Evolutionary conservation across 2,888 invertebrate species (phyloP).

Genomic region (Tetragonisca angustula): DNA sequence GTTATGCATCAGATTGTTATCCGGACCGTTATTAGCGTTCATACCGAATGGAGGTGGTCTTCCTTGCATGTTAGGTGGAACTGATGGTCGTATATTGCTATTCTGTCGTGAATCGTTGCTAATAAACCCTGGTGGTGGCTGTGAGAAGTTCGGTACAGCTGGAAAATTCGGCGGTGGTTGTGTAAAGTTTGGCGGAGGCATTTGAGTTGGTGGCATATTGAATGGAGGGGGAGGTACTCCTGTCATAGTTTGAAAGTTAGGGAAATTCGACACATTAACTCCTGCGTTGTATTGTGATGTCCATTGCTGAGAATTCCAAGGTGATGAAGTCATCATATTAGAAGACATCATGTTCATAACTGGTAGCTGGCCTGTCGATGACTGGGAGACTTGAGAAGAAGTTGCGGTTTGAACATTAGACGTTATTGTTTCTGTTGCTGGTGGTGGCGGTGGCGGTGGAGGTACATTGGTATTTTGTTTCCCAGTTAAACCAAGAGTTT

Average conservation of each 20-base stretch:
- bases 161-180: slow-evolving; percentile 73
- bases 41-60: slow-evolving; percentile 44
- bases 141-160: slow-evolving; percentile 71
- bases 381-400: slow-evolving; percentile 45
- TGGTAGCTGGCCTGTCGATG: slow-evolving; percentile 30
- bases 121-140: slow-evolving; percentile 70
- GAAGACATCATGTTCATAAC: slow-evolving; percentile 65
- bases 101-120: slow-evolving; percentile 50
- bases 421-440: slow-evolving; percentile 48
- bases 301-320: slow-evolving; percentile 81
- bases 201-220: slow-evolving; percentile 46
- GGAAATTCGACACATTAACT: slow-evolving; percentile 67
- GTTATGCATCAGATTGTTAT: slow-evolving; percentile 56
- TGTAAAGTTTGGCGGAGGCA: slow-evolving; percentile 71
- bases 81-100: slow-evolving; percentile 24
- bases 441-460: slow-evolving; percentile 55
- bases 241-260: slow-evolving; percentile 59
- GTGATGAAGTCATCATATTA: slow-evolving; percentile 74
- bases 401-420: slow-evolving; percentile 48
- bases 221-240: slow-evolving; percentile 63
- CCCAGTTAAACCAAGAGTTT: slow-evolving; percentile 80
- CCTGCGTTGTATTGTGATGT: slow-evolving; percentile 77
- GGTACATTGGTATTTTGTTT: slow-evolving; percentile 72
- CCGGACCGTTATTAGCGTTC: slow-evolving; percentile 39
- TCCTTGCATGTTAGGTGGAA: slow-evolving; percentile 47